Evolutionary conservation across 2,113 vertebrate genomes (phyloP).

Genomic region (Onychorhynchus coronatus): DNA sequence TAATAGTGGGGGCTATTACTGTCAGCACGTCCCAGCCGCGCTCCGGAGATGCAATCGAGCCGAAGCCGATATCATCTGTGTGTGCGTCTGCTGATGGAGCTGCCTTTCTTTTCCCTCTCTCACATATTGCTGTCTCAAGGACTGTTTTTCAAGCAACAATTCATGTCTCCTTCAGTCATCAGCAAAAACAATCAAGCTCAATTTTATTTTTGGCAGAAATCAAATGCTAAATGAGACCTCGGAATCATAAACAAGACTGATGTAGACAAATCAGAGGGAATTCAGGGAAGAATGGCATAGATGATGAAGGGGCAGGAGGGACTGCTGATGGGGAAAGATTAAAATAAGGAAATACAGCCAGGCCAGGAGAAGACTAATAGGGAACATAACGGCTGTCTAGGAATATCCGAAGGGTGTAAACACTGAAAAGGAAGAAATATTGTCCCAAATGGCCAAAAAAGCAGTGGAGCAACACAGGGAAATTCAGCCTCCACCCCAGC

Average conservation of each 20-base stretch:
- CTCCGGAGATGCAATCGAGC: conserved; percentile 30
- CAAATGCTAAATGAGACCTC: conserved; percentile 62
- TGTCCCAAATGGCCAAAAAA: neutral
- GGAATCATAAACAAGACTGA: conserved; percentile 56
- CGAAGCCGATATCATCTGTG: conserved; percentile 1
- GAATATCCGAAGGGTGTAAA: conserved; percentile 10
- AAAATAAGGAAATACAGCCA: conserved; percentile 28
- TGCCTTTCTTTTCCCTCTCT: conserved; percentile 9
- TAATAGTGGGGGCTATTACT: conserved; percentile 51
- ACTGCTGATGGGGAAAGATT: conserved; percentile 32
- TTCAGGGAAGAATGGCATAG: neutral
- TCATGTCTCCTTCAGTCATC: conserved; percentile 50
- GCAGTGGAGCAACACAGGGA: neutral
- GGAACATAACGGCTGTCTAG: neutral
- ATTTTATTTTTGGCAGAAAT: conserved; percentile 63
- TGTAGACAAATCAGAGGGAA: conserved; percentile 36
- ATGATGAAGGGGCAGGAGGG: conserved; percentile 39
- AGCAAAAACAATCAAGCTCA: conserved; percentile 61
- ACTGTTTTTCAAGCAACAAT: conserved; percentile 58
- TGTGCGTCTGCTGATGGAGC: conserved; percentile 37
- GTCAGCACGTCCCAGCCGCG: conserved; percentile 19
- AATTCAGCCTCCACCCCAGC: neutral
- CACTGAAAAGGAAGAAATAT: conserved; percentile 16
- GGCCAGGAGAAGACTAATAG: neutral
- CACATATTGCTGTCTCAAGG: conserved; percentile 40